Conservation (phyloP, 2,888 invertebrate species). For the Eupithecia abbreviata region DNA sequence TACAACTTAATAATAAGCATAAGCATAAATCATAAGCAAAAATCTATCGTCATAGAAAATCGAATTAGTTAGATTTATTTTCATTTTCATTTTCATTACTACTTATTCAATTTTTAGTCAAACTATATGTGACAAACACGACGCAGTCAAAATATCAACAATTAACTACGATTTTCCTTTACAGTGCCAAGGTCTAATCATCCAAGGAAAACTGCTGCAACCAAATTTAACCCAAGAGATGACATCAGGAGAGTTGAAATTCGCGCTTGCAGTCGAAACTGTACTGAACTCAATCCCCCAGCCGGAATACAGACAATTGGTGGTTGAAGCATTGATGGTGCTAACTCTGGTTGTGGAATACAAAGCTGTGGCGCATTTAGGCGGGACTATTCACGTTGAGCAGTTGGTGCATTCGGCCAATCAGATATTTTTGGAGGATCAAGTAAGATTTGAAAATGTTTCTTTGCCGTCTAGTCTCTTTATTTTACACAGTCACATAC, state of each 20-base stretch:
- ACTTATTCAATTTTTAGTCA: too few species aligned
- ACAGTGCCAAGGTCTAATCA: slow-evolving; percentile 95
- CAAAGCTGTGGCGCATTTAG: slow-evolving; percentile 89
- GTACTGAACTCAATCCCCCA: slow-evolving; percentile 98
- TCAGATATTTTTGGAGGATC: slow-evolving; percentile 96
- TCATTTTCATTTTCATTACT: too few species aligned
- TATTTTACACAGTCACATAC: too few species aligned
- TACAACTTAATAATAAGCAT: too few species aligned
- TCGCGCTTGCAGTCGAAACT: slow-evolving; percentile 98
- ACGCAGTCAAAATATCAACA: neutral
- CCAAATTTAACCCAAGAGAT: slow-evolving; percentile 98
- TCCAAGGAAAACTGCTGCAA: slow-evolving; percentile 95
- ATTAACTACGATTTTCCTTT: slow-evolving; percentile 31
- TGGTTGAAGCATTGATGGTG: slow-evolving; percentile 99
- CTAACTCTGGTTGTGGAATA: slow-evolving; percentile 95
- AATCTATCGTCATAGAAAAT: too few species aligned
- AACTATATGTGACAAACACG: neutral
- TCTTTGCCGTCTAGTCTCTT: neutral
- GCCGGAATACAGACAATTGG: slow-evolving; percentile 98
- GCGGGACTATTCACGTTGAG: slow-evolving; percentile 94
- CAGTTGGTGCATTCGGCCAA: slow-evolving; percentile 97
- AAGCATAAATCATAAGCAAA: too few species aligned
- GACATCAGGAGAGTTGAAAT: slow-evolving; percentile 99
- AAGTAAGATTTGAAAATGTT: slow-evolving; percentile 83
- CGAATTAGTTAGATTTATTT: too few species aligned